Conservation (phyloP, 1,140 invertebrate genomes). For the Drosophila burlai region DNA sequence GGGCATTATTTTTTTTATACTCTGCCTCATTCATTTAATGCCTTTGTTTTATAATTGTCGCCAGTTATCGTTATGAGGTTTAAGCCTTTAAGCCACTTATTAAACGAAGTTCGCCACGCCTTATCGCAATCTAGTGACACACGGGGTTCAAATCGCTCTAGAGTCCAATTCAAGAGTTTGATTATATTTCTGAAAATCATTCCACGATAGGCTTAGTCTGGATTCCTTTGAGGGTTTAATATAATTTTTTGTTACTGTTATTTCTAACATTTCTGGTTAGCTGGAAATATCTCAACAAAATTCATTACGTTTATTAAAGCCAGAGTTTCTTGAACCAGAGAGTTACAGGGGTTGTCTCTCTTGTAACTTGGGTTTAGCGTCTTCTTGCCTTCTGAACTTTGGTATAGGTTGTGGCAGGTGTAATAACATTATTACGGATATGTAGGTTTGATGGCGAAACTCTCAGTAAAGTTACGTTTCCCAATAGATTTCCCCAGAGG, state of each 20-base stretch:
- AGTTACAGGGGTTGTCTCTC: background rate
- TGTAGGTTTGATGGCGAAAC: slow-evolving; percentile 1
- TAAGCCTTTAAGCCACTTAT: slow-evolving; percentile 43
- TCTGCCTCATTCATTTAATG: slow-evolving; percentile 37
- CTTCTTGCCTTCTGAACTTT: background rate
- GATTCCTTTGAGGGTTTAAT: background rate
- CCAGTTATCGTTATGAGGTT: slow-evolving; percentile 47
- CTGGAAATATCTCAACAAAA: background rate
- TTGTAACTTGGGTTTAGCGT: background rate
- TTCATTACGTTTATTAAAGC: background rate
- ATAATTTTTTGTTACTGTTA: background rate
- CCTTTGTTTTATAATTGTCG: slow-evolving; percentile 54
- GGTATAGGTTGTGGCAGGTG: background rate
- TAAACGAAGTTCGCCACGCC: slow-evolving; percentile 38
- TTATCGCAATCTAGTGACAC: slow-evolving; percentile 53
- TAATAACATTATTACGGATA: background rate
- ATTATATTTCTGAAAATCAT: slow-evolving; percentile 16
- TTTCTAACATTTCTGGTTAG: background rate
- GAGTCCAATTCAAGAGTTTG: slow-evolving; percentile 18
- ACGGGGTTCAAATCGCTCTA: slow-evolving; percentile 18
- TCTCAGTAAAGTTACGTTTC: too few relatives aligned
- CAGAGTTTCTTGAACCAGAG: background rate
- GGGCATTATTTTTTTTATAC: slow-evolving; percentile 11
- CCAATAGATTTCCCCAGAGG: background rate
- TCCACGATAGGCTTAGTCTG: slow-evolving; percentile 6